Evolutionary conservation across 2,888 invertebrate species (phyloP).

Genomic region (Calameuta pallipes): DNA sequence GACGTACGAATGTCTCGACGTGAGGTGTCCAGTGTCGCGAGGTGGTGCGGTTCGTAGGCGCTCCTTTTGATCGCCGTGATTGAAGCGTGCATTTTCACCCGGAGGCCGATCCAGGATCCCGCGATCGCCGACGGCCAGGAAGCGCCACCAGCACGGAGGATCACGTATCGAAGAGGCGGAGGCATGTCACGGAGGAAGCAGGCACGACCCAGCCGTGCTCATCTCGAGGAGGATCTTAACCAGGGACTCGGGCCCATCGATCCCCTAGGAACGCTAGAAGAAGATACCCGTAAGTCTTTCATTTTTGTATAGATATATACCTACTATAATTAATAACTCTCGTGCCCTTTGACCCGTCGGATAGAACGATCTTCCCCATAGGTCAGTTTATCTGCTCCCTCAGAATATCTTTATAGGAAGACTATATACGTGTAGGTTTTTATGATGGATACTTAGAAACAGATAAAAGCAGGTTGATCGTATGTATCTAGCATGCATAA

Average conservation of each 20-base stretch:
- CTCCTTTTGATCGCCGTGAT: conserved; percentile 19
- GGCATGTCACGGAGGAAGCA: conserved; percentile 66
- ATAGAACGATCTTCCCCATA: too few relatives aligned
- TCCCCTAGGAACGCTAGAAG: conserved; percentile 50
- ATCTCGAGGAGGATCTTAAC: conserved; percentile 64
- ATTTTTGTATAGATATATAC: too few relatives aligned
- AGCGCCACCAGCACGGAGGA: too few relatives aligned
- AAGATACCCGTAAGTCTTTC: conserved; percentile 54
- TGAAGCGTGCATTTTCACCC: conserved; percentile 21
- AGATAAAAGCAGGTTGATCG: too few relatives aligned
- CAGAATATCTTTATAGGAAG: too few relatives aligned
- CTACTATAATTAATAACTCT: too few relatives aligned
- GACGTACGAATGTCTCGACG: conserved; percentile 28
- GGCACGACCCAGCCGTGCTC: conserved; percentile 65
- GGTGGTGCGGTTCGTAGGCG: conserved; percentile 3
- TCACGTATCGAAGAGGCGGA: conserved; percentile 31
- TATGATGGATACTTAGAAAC: too few relatives aligned
- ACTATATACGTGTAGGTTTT: too few relatives aligned
- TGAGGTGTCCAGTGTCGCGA: conserved; percentile 6
- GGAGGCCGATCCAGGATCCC: conserved; percentile 10
- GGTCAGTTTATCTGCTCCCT: too few relatives aligned
- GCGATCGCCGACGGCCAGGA: too few relatives aligned
- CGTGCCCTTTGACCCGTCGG: too few relatives aligned
- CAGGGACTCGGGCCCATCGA: conserved; percentile 56
- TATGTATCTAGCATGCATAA: too few relatives aligned